A percentile compares a stretch with the other conserved stretches of the same genome.
These are phyloP conservation scores for Cerastoderma edule DNA, from an alignment of 2,888 invertebrate genomes.

Conservation along the genomic window DNA sequence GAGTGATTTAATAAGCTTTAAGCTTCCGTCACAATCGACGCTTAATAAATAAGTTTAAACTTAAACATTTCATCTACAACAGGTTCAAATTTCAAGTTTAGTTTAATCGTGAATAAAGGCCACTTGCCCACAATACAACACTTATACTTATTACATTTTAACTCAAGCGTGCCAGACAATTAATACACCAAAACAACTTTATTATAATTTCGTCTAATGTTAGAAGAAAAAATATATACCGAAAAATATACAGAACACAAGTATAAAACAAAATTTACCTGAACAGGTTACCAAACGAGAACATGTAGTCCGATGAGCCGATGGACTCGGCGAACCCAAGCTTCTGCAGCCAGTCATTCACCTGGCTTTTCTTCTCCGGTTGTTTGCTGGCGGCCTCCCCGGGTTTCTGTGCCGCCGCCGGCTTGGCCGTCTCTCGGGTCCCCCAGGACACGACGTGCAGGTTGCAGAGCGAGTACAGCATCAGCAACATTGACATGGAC, in stretches of 20 bases:
- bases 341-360: conserved; percentile 61
- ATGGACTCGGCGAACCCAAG: conserved; percentile 56
- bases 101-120: no score
- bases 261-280: conserved; percentile 36
- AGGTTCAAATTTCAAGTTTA: no score
- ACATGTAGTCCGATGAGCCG: conserved; percentile 68
- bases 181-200: no score
- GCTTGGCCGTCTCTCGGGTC: conserved; percentile 89
- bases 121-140: no score
- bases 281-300: conserved; percentile 75
- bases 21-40: no score
- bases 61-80: no score
- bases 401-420: conserved; percentile 50
- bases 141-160: no score
- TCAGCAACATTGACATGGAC: conserved; percentile 96
- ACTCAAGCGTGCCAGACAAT: no score
- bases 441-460: conserved; percentile 98
- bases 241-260: neutral
- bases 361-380: conserved; percentile 49
- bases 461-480: conserved; percentile 96
- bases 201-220: no score
- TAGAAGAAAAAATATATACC: no score
- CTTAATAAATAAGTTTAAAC: no score
- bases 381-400: conserved; percentile 30
- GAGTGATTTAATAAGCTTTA: no score